Evolutionary conservation across 2,888 invertebrate genomes (phyloP).

Genomic region (Polymixis lichenea): DNA sequence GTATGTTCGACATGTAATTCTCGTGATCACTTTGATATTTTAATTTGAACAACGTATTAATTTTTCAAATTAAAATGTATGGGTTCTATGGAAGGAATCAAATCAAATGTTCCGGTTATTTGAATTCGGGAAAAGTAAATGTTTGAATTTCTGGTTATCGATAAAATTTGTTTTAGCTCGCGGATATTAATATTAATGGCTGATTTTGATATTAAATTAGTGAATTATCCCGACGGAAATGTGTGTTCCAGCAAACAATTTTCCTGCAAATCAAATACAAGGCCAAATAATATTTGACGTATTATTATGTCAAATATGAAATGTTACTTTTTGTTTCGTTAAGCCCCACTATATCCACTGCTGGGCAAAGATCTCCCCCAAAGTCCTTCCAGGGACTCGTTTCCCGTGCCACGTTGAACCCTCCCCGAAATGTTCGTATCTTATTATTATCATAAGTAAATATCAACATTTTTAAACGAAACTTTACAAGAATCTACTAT

Average conservation of each 20-base stretch:
- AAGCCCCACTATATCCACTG: too few relatives aligned
- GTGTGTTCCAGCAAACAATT: not conserved
- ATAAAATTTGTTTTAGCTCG: constrained; percentile 43
- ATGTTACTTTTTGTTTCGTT: too few relatives aligned
- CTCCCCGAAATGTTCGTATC: too few relatives aligned
- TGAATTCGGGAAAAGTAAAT: constrained; percentile 46
- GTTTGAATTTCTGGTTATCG: constrained; percentile 54
- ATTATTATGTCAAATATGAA: not conserved
- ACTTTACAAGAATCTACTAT: not conserved
- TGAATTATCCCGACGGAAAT: constrained; percentile 8
- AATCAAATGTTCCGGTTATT: constrained; percentile 53
- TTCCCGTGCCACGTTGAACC: too few relatives aligned
- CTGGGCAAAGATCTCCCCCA: too few relatives aligned
- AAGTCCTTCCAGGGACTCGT: too few relatives aligned
- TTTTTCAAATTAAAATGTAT: constrained; percentile 50
- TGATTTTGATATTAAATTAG: constrained; percentile 47
- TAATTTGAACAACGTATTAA: constrained; percentile 26
- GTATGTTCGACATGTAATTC: constrained; percentile 12
- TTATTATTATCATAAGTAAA: not conserved
- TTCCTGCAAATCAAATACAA: not conserved
- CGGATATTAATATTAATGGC: constrained; percentile 45
- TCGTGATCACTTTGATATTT: constrained; percentile 31
- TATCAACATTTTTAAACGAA: not conserved
- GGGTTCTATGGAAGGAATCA: constrained; percentile 30
- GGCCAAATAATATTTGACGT: constrained; percentile 13